Percentiles rank a stretch among this genome's conserved stretches.
These are phyloP conservation scores for Ammospiza maritima DNA, from an alignment of 2,797 vertebrate species.

Conservation along the genomic window DNA sequence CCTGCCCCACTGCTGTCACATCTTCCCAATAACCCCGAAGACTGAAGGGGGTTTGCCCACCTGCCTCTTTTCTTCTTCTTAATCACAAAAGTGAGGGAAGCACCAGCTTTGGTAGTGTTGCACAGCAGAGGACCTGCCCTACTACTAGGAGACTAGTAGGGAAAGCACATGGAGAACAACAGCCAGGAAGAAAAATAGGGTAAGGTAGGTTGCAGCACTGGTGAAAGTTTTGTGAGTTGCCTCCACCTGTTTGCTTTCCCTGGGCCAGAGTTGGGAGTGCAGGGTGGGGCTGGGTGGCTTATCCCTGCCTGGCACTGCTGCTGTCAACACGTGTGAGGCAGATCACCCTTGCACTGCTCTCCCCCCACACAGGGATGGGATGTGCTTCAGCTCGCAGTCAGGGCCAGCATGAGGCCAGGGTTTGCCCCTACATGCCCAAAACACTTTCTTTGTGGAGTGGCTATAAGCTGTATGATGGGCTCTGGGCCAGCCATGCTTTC, in stretches of 20 bases:
- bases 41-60: not conserved
- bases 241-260: not conserved
- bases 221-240: not conserved
- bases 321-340: not conserved
- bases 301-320: not conserved
- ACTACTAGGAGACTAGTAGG: not conserved
- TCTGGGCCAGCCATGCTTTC: not conserved
- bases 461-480: rapidly evolving
- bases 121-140: not conserved
- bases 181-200: not conserved
- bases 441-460: not conserved
- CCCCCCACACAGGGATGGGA: not conserved
- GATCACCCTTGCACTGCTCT: not conserved
- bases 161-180: not conserved
- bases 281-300: not conserved
- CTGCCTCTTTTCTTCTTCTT: not conserved
- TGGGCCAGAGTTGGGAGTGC: rapidly evolving
- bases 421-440: not conserved
- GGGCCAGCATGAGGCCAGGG: not conserved
- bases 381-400: not conserved
- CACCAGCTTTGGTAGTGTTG: not conserved
- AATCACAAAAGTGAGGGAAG: not conserved
- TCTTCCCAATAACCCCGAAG: not conserved
- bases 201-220: not conserved
- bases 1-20: not conserved